Conservation (phyloP, 2,113 vertebrate genomes). For the Ctenodactylus gundi region DNA sequence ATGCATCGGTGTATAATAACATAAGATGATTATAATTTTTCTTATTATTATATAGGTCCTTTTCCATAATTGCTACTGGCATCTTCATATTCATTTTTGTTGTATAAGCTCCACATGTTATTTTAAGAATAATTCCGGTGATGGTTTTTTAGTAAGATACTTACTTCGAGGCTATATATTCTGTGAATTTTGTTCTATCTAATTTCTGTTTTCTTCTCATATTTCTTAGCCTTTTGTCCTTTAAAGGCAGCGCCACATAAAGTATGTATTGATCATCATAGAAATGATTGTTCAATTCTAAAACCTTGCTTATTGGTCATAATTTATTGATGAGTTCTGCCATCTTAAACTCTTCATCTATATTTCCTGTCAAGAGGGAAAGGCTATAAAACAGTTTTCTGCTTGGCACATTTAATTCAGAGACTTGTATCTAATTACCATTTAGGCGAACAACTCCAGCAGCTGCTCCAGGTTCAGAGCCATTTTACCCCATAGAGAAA, state of each 20-base stretch:
- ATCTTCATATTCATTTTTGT: constrained; percentile 32
- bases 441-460: constrained; percentile 47
- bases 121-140: not conserved
- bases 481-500: constrained; percentile 15
- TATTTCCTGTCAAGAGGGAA: constrained; percentile 27
- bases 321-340: constrained; percentile 56
- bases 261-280: constrained; percentile 20
- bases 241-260: constrained; percentile 45
- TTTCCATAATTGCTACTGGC: not conserved
- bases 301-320: not conserved
- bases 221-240: not conserved
- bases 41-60: not conserved
- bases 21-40: not conserved
- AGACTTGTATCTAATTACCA: constrained; percentile 34
- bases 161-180: constrained; percentile 1
- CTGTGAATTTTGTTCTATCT: constrained; percentile 17
- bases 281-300: constrained; percentile 28
- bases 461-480: constrained; percentile 44
- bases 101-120: not conserved
- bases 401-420: constrained; percentile 44
- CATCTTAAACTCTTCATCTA: constrained; percentile 41
- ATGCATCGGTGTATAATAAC: not conserved
- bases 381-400: constrained; percentile 64
- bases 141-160: constrained; percentile 1
- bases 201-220: constrained; percentile 40